These are phyloP conservation scores for Mythimna lalbum DNA, from an alignment of 2,888 invertebrate genomes.

Conservation along the genomic window DNA sequence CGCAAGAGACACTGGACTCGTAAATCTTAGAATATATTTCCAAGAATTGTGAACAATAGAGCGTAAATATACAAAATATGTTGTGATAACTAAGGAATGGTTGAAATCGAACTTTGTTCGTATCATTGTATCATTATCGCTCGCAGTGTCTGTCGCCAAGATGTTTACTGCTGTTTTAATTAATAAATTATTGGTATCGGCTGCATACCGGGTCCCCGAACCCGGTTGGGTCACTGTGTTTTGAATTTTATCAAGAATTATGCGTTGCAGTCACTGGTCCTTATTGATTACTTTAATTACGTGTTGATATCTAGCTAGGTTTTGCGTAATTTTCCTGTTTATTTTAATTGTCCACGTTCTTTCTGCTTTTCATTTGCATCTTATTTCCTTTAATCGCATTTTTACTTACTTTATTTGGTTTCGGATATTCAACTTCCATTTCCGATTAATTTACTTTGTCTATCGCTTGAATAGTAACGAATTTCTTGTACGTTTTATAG, in stretches of 20 bases:
- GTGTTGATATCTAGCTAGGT: constrained; percentile 23
- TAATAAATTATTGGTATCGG: constrained; percentile 65
- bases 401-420: constrained; percentile 26
- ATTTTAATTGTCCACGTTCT: constrained; percentile 17
- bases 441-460: constrained; percentile 16
- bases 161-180: constrained; percentile 67
- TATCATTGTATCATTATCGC: constrained; percentile 60
- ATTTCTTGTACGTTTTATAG: constrained; percentile 1
- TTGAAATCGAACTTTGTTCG: constrained; percentile 68
- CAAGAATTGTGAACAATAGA: constrained; percentile 23
- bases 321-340: constrained; percentile 34
- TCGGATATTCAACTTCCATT: constrained; percentile 23
- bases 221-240: constrained; percentile 68
- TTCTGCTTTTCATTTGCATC: constrained; percentile 9
- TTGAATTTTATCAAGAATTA: constrained; percentile 71
- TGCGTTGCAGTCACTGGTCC: constrained; percentile 49
- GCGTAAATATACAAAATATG: constrained; percentile 51
- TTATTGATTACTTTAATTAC: constrained; percentile 51
- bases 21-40: constrained; percentile 41
- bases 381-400: constrained; percentile 8
- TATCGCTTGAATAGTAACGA: constrained; percentile 16
- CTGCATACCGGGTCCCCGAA: constrained; percentile 73
- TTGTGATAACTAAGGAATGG: constrained; percentile 61
- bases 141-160: constrained; percentile 57
- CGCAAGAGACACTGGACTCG: constrained; percentile 35